Evolutionary conservation across 2,888 invertebrate genomes (phyloP).

Genomic region (Platycnemis pennipes): DNA sequence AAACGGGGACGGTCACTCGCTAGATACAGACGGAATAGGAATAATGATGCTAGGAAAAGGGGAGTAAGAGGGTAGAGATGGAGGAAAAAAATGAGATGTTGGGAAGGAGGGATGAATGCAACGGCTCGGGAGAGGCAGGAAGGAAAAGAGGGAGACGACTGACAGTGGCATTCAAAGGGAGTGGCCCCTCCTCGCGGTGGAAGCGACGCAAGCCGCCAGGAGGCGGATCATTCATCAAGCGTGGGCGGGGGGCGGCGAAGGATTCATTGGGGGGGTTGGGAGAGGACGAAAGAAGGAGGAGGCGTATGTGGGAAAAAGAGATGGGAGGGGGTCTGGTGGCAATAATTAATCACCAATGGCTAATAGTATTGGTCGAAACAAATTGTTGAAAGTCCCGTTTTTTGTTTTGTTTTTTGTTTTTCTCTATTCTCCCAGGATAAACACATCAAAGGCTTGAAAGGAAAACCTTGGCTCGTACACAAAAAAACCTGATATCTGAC

Average conservation of each 20-base stretch:
- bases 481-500: neutral
- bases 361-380: conserved; percentile 59
- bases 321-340: neutral
- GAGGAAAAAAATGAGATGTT: neutral
- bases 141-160: conserved; percentile 46
- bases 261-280: neutral
- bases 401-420: too few species aligned
- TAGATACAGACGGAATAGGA: conserved; percentile 32
- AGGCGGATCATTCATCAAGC: conserved; percentile 52
- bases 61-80: neutral
- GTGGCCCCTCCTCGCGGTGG: conserved; percentile 15
- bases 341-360: conserved; percentile 55
- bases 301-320: neutral
- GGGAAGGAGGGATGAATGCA: neutral
- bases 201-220: conserved; percentile 33
- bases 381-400: conserved; percentile 42
- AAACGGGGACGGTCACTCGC: conserved; percentile 39
- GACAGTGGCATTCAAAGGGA: conserved; percentile 63
- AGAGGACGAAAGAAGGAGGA: conserved; percentile 7
- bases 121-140: neutral
- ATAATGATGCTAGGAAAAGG: neutral
- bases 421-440: conserved; percentile 21
- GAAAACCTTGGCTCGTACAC: neutral
- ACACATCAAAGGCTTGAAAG: conserved; percentile 22
- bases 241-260: conserved; percentile 37